Percentiles rank a stretch among this genome's conserved stretches.
These are phyloP conservation scores for Eristalis tenax DNA, from an alignment of 2,888 invertebrate species.

Conservation along the genomic window DNA sequence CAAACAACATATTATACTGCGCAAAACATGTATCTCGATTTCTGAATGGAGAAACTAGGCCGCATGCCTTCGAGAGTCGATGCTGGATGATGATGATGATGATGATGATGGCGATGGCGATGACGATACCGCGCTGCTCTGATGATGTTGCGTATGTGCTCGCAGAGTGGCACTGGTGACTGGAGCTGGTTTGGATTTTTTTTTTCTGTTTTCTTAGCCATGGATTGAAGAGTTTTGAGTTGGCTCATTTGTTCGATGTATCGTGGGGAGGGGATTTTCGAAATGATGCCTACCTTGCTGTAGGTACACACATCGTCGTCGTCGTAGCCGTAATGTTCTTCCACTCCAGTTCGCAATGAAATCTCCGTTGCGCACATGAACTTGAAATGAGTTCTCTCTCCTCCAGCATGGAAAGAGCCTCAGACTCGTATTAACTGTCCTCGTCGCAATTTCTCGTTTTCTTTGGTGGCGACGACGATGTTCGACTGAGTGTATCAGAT, in stretches of 20 bases:
- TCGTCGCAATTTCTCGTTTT: conserved; percentile 12
- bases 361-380: conserved; percentile 69
- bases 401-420: neutral
- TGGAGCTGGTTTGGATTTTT: conserved; percentile 40
- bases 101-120: conserved; percentile 11
- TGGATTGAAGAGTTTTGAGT: conserved; percentile 38
- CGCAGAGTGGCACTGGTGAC: conserved; percentile 35
- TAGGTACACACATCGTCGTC: neutral
- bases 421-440: conserved; percentile 44
- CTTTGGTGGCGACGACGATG: neutral
- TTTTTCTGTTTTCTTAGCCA: conserved; percentile 15
- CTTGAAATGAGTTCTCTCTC: conserved; percentile 55
- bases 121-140: conserved; percentile 16
- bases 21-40: conserved; percentile 64
- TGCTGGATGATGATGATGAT: conserved; percentile 10
- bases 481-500: neutral
- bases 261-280: conserved; percentile 26
- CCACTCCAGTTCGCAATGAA: conserved; percentile 64
- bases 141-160: conserved; percentile 21
- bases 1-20: conserved; percentile 35
- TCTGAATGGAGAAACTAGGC: conserved; percentile 72
- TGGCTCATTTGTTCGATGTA: conserved; percentile 32
- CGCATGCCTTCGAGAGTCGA: conserved; percentile 66
- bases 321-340: conserved; percentile 43
- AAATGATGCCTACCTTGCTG: conserved; percentile 28